phyloP scores from a whole-genome alignment of 2,888 invertebrate genomes.

The Oscheius sp. region DNA sequence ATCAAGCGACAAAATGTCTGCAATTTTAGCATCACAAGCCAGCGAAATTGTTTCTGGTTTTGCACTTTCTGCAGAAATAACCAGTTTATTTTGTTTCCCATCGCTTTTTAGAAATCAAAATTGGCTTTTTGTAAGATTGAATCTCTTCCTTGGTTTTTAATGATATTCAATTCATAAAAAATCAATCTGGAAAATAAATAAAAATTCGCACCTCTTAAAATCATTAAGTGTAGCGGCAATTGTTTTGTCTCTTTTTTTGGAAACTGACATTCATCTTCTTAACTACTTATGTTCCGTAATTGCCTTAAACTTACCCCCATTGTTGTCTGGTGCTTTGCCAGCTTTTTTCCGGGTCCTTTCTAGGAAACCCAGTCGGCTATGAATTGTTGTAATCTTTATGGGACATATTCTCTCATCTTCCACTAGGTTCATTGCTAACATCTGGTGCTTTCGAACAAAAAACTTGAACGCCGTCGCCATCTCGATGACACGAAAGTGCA shows the following conservation, averaged over 20 bases:
- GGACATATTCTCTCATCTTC: neutral
- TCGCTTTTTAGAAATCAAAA: too few relatives aligned
- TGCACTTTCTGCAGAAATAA: neutral
- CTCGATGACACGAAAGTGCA: neutral
- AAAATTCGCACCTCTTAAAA: too few relatives aligned
- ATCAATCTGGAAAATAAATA: neutral
- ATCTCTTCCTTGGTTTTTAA: neutral
- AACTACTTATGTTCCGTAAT: neutral
- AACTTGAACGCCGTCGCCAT: neutral
- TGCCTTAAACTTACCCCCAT: neutral
- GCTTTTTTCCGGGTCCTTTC: too few relatives aligned
- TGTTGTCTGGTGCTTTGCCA: too few relatives aligned
- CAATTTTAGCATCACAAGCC: neutral
- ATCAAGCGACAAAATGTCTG: too few relatives aligned
- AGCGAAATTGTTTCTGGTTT: neutral
- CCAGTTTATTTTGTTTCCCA: too few relatives aligned
- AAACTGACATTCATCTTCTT: neutral
- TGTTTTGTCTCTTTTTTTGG: too few relatives aligned
- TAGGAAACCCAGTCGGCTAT: too few relatives aligned
- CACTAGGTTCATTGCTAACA: slow-evolving; percentile 6
- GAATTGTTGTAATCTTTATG: neutral
- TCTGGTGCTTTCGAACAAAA: slow-evolving; percentile 9
- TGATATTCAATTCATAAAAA: neutral
- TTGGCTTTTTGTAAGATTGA: too few relatives aligned
- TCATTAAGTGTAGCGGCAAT: too few relatives aligned